A percentile compares a stretch with the other conserved stretches of the same genome.
Conservation (phyloP, 2,113 vertebrate species). For the Zingel zingel region DNA sequence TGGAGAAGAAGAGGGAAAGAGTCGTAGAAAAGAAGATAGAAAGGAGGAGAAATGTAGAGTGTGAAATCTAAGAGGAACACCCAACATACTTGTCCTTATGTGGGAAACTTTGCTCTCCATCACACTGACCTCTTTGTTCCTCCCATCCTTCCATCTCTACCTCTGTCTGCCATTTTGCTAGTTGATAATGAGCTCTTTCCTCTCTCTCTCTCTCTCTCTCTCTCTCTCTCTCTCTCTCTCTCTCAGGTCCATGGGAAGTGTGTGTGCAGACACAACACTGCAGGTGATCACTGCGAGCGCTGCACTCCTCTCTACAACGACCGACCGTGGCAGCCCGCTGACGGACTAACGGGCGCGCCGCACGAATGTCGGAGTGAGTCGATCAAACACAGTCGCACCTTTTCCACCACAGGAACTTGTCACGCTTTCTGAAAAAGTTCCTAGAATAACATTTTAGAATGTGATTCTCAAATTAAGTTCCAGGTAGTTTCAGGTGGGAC, state of each 20-base stretch:
- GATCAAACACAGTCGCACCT: background rate
- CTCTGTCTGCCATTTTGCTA: conserved; percentile 23
- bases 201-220: background rate
- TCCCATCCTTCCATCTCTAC: conserved; percentile 25
- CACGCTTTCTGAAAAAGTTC: background rate
- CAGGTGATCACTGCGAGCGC: conserved; percentile 92
- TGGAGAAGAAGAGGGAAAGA: background rate
- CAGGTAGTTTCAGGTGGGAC: background rate
- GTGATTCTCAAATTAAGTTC: background rate
- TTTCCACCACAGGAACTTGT: background rate
- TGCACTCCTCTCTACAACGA: conserved; percentile 93
- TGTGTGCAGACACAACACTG: conserved; percentile 96
- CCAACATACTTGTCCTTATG: conserved; percentile 2
- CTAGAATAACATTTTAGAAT: background rate
- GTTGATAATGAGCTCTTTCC: conserved; percentile 48
- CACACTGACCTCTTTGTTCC: conserved; percentile 65
- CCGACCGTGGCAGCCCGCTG: conserved; percentile 94
- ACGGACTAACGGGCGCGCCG: conserved; percentile 91
- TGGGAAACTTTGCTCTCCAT: conserved; percentile 47
- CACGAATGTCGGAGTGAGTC: conserved; percentile 94
- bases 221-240: conserved; percentile 1
- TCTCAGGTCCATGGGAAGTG: conserved; percentile 94
- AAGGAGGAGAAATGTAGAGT: background rate
- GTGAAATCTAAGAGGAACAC: conserved; percentile 7
- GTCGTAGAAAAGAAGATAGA: background rate